Evolutionary conservation across 2,888 invertebrate species (phyloP), one percentile per base, ranked within the genome.

Genomic region (Diarsia mendica): DNA sequence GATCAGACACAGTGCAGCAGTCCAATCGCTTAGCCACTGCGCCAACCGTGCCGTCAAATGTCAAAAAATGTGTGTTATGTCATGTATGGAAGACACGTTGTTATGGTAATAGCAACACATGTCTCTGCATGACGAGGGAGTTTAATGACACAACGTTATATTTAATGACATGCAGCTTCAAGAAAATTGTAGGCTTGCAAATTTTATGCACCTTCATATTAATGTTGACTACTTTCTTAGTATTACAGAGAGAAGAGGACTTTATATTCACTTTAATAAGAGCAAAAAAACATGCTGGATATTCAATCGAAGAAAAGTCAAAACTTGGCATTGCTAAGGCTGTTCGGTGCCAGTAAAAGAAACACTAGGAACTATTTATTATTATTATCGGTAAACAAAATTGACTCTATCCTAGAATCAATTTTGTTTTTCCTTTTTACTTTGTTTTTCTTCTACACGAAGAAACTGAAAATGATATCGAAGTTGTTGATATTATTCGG

Each of bases 91-190:
- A 28, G 11, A 77, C 20, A 58, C 13, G 33, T 78, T 69, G 44
- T 64, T 55, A 78, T 78, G 70, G 55, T 77, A 69, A 78, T 64
- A 23, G 9, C 23, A 18, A 51, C 51, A 46, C 72, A 49, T 74
- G 53, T 13, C 39, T 49, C 20, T 48, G 53, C 75, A 78, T 80
- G 74, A 66, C 28, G 28, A 44, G 18, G n/a, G 51, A 39, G 11
- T 65, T 39, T 61, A 66, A 78, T 73, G 65, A 15, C 51, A 48
- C 10, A 46, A 53, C 23, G 39, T 63, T 58, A 28, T 49, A 49
- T 72, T 55, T 15, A 72, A 5, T 13, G 51, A 9, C n/a, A 39
- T 18, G 49, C 13, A 33, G 13, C 1, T 60, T 77, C 10, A 75
- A 77, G 44, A 72, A 77, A 79, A 71, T 44, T 4, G n/a, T 46